Evolutionary conservation across 1,140 invertebrate species (phyloP).

Genomic region (Papilio machaon): DNA sequence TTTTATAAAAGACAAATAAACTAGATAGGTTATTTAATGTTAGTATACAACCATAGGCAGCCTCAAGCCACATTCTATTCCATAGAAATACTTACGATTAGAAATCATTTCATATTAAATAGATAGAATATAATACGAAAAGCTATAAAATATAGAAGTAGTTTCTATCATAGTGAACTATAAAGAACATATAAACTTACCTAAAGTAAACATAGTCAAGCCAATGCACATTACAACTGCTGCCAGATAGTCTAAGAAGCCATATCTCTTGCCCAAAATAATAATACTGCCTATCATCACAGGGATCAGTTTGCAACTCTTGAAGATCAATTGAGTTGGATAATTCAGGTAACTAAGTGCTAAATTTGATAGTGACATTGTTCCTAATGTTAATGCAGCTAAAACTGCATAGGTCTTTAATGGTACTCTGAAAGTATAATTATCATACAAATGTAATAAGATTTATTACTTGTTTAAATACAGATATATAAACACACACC

Average conservation of each 20-base stretch:
- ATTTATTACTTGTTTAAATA: no score
- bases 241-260: constrained; percentile 91
- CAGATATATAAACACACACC: no score
- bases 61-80: no score
- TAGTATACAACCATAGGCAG: no score
- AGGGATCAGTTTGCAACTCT: constrained; percentile 98
- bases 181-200: constrained; percentile 58
- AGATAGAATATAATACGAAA: no score
- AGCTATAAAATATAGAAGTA: no score
- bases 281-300: constrained; percentile 95
- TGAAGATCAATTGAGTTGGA: constrained; percentile 96
- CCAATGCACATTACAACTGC: constrained; percentile 95
- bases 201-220: constrained; percentile 93
- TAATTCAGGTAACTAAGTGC: constrained; percentile 98
- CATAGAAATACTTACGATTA: no score
- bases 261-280: constrained; percentile 95
- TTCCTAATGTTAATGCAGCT: constrained; percentile 94
- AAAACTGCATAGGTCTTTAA: constrained; percentile 90
- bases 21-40: no score
- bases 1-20: no score
- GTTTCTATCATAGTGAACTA: no score
- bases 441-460: constrained; percentile 19
- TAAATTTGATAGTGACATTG: constrained; percentile 98
- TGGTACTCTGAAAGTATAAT: constrained; percentile 88
- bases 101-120: no score